These are phyloP conservation scores for Entomobrya proxima DNA, from an alignment of 2,888 invertebrate genomes.

Conservation along the genomic window DNA sequence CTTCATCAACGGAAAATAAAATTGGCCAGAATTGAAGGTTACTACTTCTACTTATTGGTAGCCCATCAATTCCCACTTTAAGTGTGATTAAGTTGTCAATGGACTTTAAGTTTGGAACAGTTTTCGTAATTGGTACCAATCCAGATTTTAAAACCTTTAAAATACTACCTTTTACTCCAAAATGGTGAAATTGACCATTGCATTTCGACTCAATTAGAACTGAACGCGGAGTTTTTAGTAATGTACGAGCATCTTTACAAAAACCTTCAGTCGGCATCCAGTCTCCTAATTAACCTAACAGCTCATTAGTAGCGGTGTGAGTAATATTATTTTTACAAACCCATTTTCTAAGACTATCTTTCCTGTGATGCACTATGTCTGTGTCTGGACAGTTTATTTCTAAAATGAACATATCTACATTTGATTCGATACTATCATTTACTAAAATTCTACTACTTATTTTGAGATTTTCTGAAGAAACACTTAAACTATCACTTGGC, in stretches of 20 bases:
- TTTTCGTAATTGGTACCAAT: background rate
- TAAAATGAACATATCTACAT: too few relatives aligned
- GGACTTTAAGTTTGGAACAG: background rate
- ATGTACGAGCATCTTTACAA: slow-evolving; percentile 45
- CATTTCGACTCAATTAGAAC: background rate
- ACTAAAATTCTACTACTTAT: too few relatives aligned
- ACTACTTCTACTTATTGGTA: slow-evolving; percentile 38
- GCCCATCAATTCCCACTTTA: slow-evolving; percentile 51
- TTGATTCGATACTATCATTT: too few relatives aligned
- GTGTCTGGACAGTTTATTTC: too few relatives aligned
- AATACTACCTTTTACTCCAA: slow-evolving; percentile 14
- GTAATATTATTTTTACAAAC: slow-evolving; percentile 37
- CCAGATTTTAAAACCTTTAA: background rate
- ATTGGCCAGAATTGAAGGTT: slow-evolving; percentile 50
- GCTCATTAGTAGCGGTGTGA: background rate
- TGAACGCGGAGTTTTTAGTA: slow-evolving; percentile 22
- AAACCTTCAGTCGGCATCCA: slow-evolving; percentile 29
- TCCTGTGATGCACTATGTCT: too few relatives aligned
- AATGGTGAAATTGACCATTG: slow-evolving; percentile 16
- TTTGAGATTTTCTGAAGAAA: too few relatives aligned
- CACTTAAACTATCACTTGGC: too few relatives aligned
- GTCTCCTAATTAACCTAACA: slow-evolving; percentile 14
- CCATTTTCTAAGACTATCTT: too few relatives aligned
- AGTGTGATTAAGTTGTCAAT: background rate
- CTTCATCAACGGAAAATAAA: background rate